Conservation (phyloP, 2,113 vertebrate species). For the Dipodomys merriami region DNA sequence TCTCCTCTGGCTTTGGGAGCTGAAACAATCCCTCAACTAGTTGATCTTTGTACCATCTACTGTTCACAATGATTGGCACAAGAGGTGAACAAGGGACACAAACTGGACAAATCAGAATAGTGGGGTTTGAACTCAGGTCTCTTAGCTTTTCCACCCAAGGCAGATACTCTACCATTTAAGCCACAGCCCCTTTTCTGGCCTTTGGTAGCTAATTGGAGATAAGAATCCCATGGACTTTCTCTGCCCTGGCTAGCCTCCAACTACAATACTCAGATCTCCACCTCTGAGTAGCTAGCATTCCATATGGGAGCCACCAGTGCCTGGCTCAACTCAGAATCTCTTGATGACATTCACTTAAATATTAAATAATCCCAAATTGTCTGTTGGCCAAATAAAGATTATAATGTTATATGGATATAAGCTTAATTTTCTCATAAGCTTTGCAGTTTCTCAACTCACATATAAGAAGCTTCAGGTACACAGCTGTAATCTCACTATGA, state of each 20-base stretch:
- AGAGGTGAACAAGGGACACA: neutral
- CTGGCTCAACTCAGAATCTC: neutral
- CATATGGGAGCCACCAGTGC: too few relatives aligned
- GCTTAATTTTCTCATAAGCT: neutral
- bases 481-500: too few relatives aligned
- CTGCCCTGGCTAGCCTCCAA: too few relatives aligned
- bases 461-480: neutral
- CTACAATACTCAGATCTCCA: too few relatives aligned
- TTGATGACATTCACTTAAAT: neutral
- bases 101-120: neutral
- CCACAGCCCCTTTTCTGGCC: too few relatives aligned
- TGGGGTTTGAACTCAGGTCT: too few relatives aligned
- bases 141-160: too few relatives aligned
- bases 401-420: conserved; percentile 14
- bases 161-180: too few relatives aligned
- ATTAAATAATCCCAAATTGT: neutral
- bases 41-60: neutral
- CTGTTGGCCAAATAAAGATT: conserved; percentile 40
- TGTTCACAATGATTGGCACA: neutral
- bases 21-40: neutral
- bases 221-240: too few relatives aligned
- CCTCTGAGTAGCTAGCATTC: too few relatives aligned
- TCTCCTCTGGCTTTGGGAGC: neutral
- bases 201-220: too few relatives aligned
- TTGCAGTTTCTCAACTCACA: neutral